Evolutionary conservation across 2,797 vertebrate genomes (phyloP).

Genomic region (Okamejei kenojei): DNA sequence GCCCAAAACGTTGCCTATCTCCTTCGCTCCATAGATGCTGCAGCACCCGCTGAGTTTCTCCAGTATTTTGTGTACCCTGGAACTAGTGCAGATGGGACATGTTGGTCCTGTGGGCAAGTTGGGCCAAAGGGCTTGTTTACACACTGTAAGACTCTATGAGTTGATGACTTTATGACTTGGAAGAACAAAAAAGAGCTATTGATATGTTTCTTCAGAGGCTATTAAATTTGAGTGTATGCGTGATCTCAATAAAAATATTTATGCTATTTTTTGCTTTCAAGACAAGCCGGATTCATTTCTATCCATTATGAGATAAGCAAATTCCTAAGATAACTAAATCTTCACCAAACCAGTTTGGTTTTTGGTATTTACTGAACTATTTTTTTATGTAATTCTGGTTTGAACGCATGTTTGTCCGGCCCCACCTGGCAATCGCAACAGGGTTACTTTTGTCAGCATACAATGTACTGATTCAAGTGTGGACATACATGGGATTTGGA

Average conservation of each 20-base stretch:
- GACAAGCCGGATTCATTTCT: neutral
- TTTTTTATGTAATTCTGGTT: neutral
- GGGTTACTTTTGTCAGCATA: neutral
- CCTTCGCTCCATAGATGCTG: no score
- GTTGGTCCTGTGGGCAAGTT: no score
- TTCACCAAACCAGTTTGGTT: neutral
- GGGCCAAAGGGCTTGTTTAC: no score
- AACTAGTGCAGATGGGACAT: no score
- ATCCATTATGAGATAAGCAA: slow-evolving; percentile 6
- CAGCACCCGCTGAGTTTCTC: no score
- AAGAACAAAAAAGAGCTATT: neutral
- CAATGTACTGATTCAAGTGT: neutral
- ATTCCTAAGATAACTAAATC: slow-evolving; percentile 7
- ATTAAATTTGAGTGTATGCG: neutral
- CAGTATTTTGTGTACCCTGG: no score
- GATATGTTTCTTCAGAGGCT: neutral
- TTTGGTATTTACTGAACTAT: neutral
- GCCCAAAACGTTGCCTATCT: no score
- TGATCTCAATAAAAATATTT: neutral
- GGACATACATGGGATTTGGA: neutral
- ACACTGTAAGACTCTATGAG: neutral
- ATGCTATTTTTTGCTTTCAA: neutral
- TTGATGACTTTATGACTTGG: neutral
- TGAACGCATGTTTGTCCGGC: neutral
- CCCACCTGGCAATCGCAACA: neutral